Base-by-base conservation (phyloP, 2,888 invertebrate genomes). In the Sericinus montela region DNA sequence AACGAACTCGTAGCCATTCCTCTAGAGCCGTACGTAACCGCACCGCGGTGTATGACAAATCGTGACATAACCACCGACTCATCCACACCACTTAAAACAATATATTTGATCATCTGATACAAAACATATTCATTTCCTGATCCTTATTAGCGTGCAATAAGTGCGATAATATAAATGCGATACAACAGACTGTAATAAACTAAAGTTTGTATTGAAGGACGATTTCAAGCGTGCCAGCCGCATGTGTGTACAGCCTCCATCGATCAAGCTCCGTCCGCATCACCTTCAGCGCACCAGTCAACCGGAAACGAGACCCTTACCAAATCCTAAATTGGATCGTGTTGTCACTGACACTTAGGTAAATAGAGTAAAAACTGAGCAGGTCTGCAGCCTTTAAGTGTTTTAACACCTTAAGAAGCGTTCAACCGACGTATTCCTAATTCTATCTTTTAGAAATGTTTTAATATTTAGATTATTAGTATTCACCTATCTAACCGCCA, bases 31-130 rank as follows among this genome's bases (percentile, higher is more conserved):
- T 63, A 64, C 65, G 66, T 74, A 80, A 85, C 84, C 85, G 70
- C 84, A 83, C 72, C 72, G 75, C 72, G 73, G 70, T 83, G 80
- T 86, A 82, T 84, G 82, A 87, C 86, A 86, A 86, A 86, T 85
- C 80, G 83, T 83, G 85, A 87, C 87, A 87, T 84, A 85, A 86
- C 86, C 86, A 69, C 66, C 65, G 60, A 62, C 60, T 67, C 66
- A 67, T 69, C 66, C 55, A 60, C 60, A 56, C 58, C 53, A 48
- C 19, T 19, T 41, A 41, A 40, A 49, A 59, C 55, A 47, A 50
- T 45, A 53, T 48, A 10, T 14, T 37, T 32, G 29, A 19, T 29
- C 36, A 6, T 15, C 8, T n/a, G 14, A 11, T 39, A 36, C 3
- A 14, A 48, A 38, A 40, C 14, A 35, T 38, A 1, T 34, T 25